A percentile compares a stretch with the other conserved stretches of the same genome.
Evolutionary conservation across 1,140 invertebrate genomes (phyloP).

Genomic region (Aphis craccivora): DNA sequence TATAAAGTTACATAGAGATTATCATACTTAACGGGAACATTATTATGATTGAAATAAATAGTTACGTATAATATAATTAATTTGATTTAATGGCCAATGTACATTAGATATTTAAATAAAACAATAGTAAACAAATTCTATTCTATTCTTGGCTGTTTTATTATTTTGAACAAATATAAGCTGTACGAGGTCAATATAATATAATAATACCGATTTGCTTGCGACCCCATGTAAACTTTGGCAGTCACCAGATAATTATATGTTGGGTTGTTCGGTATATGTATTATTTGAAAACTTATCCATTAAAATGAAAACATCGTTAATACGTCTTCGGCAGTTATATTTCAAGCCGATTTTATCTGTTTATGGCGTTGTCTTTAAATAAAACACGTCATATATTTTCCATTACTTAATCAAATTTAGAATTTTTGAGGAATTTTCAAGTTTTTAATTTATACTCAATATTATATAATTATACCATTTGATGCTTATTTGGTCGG

Average conservation of each 20-base stretch:
- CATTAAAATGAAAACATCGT: background rate
- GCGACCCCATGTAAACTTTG: background rate
- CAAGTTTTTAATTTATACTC: background rate
- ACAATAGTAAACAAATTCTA: background rate
- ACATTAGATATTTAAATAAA: background rate
- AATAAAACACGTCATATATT: background rate
- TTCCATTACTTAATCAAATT: background rate
- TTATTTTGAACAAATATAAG: background rate
- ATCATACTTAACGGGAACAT: background rate
- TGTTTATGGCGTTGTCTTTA: background rate
- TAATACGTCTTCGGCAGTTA: background rate
- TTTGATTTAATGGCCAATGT: background rate
- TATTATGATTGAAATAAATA: background rate
- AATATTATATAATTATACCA: background rate
- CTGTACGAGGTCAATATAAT: background rate
- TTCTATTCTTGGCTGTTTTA: background rate
- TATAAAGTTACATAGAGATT: background rate
- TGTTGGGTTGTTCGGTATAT: background rate
- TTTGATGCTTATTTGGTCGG: background rate
- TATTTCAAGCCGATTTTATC: background rate
- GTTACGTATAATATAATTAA: background rate
- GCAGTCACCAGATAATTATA: background rate
- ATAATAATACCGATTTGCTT: background rate
- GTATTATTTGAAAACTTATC: conserved; percentile 6
- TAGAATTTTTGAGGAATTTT: background rate